These are phyloP conservation scores for Hirundichthys speculiger DNA, from an alignment of 2,113 vertebrate species.

Conservation along the genomic window DNA sequence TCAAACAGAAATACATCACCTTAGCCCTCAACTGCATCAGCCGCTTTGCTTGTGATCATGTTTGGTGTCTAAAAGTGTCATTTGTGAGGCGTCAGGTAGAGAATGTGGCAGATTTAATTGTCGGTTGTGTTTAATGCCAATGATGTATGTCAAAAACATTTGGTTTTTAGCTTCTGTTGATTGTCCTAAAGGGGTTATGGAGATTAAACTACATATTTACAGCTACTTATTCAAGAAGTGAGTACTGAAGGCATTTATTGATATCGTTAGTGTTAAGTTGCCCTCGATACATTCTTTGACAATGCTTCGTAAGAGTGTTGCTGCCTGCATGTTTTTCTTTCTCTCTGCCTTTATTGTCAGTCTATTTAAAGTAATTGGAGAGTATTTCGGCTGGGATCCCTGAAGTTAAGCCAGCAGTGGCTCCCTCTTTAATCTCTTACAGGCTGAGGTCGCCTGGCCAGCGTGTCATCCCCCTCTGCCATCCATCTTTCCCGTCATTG, in stretches of 20 bases:
- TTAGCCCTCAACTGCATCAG: slow-evolving; percentile 13
- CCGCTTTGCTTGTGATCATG: slow-evolving; percentile 65
- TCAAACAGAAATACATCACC: slow-evolving; percentile 20
- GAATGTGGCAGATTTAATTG: slow-evolving; percentile 50
- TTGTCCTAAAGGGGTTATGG: no score
- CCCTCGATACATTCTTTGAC: neutral
- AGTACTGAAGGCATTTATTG: neutral
- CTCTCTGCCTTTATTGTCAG: slow-evolving; percentile 30
- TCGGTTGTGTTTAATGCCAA: slow-evolving; percentile 38
- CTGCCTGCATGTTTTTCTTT: slow-evolving; percentile 9
- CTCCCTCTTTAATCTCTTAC: slow-evolving; percentile 44
- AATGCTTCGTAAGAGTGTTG: neutral
- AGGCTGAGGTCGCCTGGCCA: slow-evolving; percentile 45
- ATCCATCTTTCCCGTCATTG: slow-evolving; percentile 74
- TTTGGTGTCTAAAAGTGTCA: slow-evolving; percentile 71
- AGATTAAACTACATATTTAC: no score
- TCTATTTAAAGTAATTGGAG: slow-evolving; percentile 55
- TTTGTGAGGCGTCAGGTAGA: slow-evolving; percentile 49
- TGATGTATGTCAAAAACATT: slow-evolving; percentile 31
- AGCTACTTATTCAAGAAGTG: neutral
- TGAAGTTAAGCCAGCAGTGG: slow-evolving; percentile 50
- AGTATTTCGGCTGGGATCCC: slow-evolving; percentile 44
- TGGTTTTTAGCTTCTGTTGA: neutral
- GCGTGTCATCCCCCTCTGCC: slow-evolving; percentile 51
- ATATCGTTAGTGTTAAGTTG: neutral